Evolutionary conservation across 2,797 vertebrate genomes (phyloP), one percentile per base, ranked within the genome.

Genomic region (Pampus argenteus): DNA sequence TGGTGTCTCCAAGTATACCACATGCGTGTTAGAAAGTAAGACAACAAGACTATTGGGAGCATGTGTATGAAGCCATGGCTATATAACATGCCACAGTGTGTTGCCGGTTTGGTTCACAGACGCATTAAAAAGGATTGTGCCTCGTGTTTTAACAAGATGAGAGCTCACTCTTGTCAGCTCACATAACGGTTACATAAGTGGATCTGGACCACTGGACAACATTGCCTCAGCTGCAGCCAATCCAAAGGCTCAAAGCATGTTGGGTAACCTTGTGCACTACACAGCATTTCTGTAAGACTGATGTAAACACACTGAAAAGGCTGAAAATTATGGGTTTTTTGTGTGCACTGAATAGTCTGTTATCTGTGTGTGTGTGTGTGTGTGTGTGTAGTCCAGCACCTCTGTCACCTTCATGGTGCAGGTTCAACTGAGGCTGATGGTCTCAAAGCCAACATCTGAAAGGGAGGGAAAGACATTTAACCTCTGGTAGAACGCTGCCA

Each of bases 381-480:
- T 31, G 29, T 47, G 14, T 42, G 2, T 56, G 28, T 66, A 9
- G 13, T 38, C n/a, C 5, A 25, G 28, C 44, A 71, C 36, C 66
- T 66, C 60, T 0, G 66, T 61, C 50, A 69, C 64, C 57, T 17
- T 76, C 64, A 62, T 71, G 47, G 8, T 36, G 58, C 61, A 65
- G 72, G 51, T 40, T 62, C 50, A 75, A 76, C 49, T 60, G 71
- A 70, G 58, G 71, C n/a, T 71, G 56, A 81, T 75, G 56, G 70
- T 76, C 66, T 86, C 28, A 71, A 61, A 75, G 69, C 70, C 81
- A 80, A 83, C 68, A 76, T 47, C 66, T 71, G 38, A 82, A 20
- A 73, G 17, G 25, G 26, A 84, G 83, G 71, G 56, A 64, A 81
- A 74, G 42, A 34, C 74, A 64, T 68, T 82, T 86, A 86, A 88